Evolutionary conservation across 2,113 vertebrate genomes (phyloP), one percentile per base, ranked within the genome.

Genomic region (Myxocyprinus asiaticus): DNA sequence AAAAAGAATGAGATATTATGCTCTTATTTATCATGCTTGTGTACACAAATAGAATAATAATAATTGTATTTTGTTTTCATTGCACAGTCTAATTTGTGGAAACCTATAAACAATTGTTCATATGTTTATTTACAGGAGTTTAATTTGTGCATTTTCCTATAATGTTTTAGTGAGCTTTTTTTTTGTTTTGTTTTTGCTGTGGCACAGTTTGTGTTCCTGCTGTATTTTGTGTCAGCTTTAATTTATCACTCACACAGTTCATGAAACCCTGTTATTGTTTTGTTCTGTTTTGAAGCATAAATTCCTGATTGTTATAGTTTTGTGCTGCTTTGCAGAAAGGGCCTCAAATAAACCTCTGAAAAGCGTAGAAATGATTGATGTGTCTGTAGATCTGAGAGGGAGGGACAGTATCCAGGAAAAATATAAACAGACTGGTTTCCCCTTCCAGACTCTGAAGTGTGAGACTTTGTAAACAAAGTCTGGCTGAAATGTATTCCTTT

Each of bases 281-380:
- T 33, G 22, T 3, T 33, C 22, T 33, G 22, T 65, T 45, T 74
- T 56, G 6, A 65, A 66, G 17, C 6, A 17, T 8, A 51, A 44
- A 43, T 68, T 9, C 14, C n/a, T 50, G 14, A 9, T 53, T 5
- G 7, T 12, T 56, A 9, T 61, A 10, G 70, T 62, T 44, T 43
- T 74, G 55, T 68, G 66, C 42, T 74, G 53, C 53, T 58, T 58
- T 68, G 77, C 50, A 15, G 50, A 68, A 74, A 68, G 47, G 15
- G 56, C 70, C 77, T 78, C 17, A 68, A 82, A 82, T 78, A 82
- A 78, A 78, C 4, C 45, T n/a, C 10, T 50, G 44, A 63, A 78
- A 68, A 78, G 4, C 11, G 11, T 15, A 22, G 66, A 45, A 4
- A 33, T 68, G 3, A 68, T 17, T 15, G 45, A 17, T 22, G 0